Base-by-base conservation (phyloP, 1,140 invertebrate species). In the Teleogryllus occipitalis region DNA sequence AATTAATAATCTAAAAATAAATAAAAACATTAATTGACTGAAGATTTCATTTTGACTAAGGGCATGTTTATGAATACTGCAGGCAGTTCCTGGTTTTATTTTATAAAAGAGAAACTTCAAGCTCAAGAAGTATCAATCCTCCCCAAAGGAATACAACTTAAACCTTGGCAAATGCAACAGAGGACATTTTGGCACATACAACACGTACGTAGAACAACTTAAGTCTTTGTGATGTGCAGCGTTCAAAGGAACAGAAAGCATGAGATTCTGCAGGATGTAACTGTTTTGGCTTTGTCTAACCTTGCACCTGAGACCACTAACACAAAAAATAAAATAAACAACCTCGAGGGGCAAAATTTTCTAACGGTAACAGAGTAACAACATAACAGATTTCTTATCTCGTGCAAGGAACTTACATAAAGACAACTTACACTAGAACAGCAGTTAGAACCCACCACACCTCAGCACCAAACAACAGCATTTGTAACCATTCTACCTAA, bases 1-100 rank as follows among this genome's bases (percentile, higher is more conserved):
- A 65, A 65, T 65, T 65, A 65, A 14, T 65, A 65, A 65, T 65
- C 54, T 65, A 65, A 65, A 65, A 65, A 65, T 65, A 65, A 65
- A 65, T 65, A 65, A 65, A 39, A 65, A 65, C 18, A 65, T 65
- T 65, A 65, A 65, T 65, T 65, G 54, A 65, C 54, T 65, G 54
- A 65, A 65, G 54, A 18, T 65, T 65, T 65, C 18, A 65, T 65
- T 65, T 65, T 65, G 54, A 65, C 54, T 65, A 65, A 65, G 54
- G 54, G 54, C 18, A 65, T 65, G 18, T 65, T 65, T 18, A 65
- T 65, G 54, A 65, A 65, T 65, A 65, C 54, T 65, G 54, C 54
- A 65, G 54, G 54, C 54, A 65, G 54, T 65, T 65, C 54, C 27
- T 65, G 18, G 18, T 65, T 65, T 65, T 65, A 65, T 65, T 65